Conservation (phyloP, 2,113 vertebrate species). For the Xenopus borealis region DNA sequence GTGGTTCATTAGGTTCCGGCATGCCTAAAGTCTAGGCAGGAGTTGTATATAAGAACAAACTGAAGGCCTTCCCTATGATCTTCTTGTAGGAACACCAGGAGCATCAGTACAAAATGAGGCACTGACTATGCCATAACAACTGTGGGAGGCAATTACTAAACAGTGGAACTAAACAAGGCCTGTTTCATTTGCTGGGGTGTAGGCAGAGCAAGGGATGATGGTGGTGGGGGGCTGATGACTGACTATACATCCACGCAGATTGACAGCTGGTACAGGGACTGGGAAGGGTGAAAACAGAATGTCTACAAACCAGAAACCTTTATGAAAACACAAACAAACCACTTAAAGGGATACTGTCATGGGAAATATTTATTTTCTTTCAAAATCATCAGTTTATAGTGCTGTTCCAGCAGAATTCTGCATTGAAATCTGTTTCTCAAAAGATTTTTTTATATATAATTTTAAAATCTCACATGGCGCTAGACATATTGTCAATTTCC, state of each 20-base stretch:
- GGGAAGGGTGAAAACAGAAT: neutral
- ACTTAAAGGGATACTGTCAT: no score
- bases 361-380: no score
- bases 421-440: no score
- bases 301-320: neutral
- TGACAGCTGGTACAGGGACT: constrained; percentile 16
- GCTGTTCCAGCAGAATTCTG: no score
- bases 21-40: neutral
- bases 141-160: constrained; percentile 39
- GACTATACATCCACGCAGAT: constrained; percentile 2
- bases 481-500: no score
- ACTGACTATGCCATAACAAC: constrained; percentile 10
- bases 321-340: neutral
- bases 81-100: neutral
- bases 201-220: neutral
- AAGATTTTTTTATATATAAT: no score
- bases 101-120: constrained; percentile 13
- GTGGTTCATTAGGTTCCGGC: no score
- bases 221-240: constrained; percentile 11
- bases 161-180: constrained; percentile 3
- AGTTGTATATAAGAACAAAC: neutral
- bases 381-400: no score
- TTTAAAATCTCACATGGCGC: no score
- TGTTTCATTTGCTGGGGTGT: constrained; percentile 1
- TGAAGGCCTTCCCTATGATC: neutral